Evolutionary conservation across 2,113 vertebrate species (phyloP).

Genomic region (Oryzias celebensis): DNA sequence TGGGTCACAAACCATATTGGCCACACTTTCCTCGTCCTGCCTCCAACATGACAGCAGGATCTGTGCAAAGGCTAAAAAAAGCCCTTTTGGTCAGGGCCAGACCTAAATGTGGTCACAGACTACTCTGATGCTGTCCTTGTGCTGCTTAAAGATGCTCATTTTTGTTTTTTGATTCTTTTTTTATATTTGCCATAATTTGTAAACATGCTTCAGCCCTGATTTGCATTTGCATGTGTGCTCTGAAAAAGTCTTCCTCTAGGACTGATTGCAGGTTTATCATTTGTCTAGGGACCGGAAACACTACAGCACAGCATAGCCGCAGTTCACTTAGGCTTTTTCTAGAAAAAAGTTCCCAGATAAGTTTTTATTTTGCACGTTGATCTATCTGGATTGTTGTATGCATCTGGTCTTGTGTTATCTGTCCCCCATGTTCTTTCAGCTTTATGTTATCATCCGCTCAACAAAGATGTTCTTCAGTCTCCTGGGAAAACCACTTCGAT

Average conservation of each 20-base stretch:
- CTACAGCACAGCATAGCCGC: background rate
- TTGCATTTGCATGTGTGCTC: slow-evolving; percentile 15
- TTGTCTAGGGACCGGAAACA: background rate
- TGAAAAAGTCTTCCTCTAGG: slow-evolving; percentile 61
- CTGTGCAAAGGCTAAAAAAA: slow-evolving; percentile 2
- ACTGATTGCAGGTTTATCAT: slow-evolving; percentile 1
- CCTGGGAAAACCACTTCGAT: too few species aligned
- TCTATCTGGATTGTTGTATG: slow-evolving; percentile 25
- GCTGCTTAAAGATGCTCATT: slow-evolving; percentile 46
- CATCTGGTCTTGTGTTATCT: slow-evolving; percentile 59
- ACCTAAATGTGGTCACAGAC: slow-evolving; percentile 24
- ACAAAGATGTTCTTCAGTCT: too few species aligned
- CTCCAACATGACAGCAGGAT: slow-evolving; percentile 35
- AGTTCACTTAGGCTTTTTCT: too few species aligned
- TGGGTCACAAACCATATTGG: slow-evolving; percentile 45
- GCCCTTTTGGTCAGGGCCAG: slow-evolving; percentile 22
- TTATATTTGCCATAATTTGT: background rate
- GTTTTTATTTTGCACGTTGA: slow-evolving; percentile 16
- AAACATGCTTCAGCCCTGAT: background rate
- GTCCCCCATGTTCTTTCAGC: slow-evolving; percentile 71
- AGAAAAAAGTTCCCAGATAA: background rate
- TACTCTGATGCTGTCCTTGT: slow-evolving; percentile 33
- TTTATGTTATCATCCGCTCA: slow-evolving; percentile 75
- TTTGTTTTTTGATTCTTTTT: slow-evolving; percentile 19
- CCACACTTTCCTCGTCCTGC: slow-evolving; percentile 38